These are phyloP conservation scores for Thalassophryne amazonica DNA, from an alignment of 2,797 vertebrate species.

Conservation along the genomic window DNA sequence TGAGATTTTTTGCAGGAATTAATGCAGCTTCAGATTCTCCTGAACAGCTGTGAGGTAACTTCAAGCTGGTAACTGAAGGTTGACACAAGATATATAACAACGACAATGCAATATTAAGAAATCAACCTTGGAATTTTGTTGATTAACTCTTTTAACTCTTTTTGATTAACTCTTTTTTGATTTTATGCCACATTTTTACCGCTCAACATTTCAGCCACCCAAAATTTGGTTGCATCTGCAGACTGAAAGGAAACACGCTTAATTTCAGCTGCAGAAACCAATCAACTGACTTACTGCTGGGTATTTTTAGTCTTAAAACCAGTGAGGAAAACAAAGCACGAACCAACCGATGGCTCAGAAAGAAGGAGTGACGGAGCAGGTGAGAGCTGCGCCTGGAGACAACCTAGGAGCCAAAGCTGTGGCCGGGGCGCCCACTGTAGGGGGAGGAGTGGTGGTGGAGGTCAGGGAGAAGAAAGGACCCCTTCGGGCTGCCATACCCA, in stretches of 20 bases:
- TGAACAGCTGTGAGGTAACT: slow-evolving; percentile 3
- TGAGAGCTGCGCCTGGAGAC: slow-evolving; percentile 38
- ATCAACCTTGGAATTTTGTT: no score
- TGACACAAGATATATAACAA: no score
- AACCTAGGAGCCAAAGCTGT: slow-evolving; percentile 51
- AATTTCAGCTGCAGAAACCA: not conserved
- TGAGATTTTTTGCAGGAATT: not conserved
- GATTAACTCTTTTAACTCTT: no score
- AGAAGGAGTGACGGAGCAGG: slow-evolving; percentile 45
- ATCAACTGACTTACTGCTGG: not conserved
- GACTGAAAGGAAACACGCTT: not conserved
- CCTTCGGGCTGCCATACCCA: slow-evolving; percentile 95
- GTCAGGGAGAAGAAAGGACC: slow-evolving; percentile 95
- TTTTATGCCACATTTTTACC: no score
- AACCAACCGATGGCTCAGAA: slow-evolving; percentile 67
- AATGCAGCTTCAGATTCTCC: not conserved
- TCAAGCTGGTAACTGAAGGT: no score
- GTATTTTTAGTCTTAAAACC: not conserved
- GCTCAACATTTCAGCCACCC: no score
- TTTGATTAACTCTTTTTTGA: no score
- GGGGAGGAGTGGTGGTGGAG: slow-evolving; percentile 92
- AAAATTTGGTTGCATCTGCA: no score
- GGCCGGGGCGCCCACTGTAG: slow-evolving; percentile 30
- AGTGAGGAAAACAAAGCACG: no score
- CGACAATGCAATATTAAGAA: no score